Conservation (phyloP, 1,140 invertebrate species). For the Ctenoplectra terminalis region DNA sequence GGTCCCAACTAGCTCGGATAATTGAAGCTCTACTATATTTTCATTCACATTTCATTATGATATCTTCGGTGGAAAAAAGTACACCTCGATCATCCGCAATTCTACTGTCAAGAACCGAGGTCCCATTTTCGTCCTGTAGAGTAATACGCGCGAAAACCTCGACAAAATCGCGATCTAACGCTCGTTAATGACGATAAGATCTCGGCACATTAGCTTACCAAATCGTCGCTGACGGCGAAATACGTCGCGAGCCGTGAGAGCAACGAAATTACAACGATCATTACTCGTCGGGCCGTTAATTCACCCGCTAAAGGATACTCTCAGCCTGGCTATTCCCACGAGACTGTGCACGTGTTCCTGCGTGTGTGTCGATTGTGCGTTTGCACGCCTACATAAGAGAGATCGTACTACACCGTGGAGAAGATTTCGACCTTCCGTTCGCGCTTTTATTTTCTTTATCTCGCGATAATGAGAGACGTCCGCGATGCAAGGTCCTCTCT, state of each 20-base stretch:
- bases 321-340: conserved; percentile 63
- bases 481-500: conserved; percentile 15
- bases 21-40: too few species aligned
- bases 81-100: too few species aligned
- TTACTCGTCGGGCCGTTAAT: conserved; percentile 61
- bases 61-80: too few species aligned
- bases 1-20: too few species aligned
- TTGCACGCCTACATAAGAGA: conserved; percentile 34
- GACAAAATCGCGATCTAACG: not conserved
- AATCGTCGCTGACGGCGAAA: conserved; percentile 46
- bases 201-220: conserved; percentile 57
- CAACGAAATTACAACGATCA: conserved; percentile 65
- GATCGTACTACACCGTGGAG: not conserved
- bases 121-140: not conserved
- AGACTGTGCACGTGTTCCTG: not conserved
- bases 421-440: conserved; percentile 36
- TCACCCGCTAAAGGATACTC: conserved; percentile 62
- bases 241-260: conserved; percentile 58
- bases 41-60: too few species aligned
- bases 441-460: conserved; percentile 51
- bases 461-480: conserved; percentile 41
- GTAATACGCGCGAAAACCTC: not conserved
- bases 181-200: conserved; percentile 55
- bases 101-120: not conserved
- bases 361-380: conserved; percentile 32